Evolutionary conservation across 2,888 invertebrate species (phyloP).

Genomic region (Pristionchus entomophagus): DNA sequence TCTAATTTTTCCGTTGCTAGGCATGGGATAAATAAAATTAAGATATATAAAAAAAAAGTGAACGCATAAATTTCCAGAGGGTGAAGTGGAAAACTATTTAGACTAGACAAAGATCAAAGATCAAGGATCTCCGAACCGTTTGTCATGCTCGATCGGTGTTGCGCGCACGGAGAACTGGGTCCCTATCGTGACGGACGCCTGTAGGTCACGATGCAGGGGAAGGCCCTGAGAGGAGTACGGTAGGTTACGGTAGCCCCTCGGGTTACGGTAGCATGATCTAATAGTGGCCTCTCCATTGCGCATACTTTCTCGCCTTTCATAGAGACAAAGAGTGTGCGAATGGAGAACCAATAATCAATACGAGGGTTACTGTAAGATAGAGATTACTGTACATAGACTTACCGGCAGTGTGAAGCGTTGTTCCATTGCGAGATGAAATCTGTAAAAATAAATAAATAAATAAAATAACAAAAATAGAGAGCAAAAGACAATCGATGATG

Average conservation of each 20-base stretch:
- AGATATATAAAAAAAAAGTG: no score
- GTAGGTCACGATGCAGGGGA: neutral
- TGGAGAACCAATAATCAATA: no score
- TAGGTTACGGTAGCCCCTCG: neutral
- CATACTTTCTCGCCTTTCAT: neutral
- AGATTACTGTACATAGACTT: neutral
- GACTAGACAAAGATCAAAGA: neutral
- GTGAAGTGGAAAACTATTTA: neutral
- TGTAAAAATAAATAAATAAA: neutral
- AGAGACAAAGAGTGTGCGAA: no score
- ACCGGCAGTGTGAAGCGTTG: slow-evolving; percentile 36
- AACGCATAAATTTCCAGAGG: neutral
- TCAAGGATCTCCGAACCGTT: neutral
- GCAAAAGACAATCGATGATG: neutral
- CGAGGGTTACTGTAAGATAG: neutral
- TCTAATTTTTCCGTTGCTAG: no score
- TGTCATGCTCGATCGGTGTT: neutral
- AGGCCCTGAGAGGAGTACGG: neutral
- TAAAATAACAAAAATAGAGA: neutral
- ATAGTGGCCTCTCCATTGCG: neutral
- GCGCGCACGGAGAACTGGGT: slow-evolving; percentile 25
- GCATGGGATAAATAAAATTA: no score
- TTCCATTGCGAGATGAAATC: neutral
- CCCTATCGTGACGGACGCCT: neutral
- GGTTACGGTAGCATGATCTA: neutral